Percentiles rank a stretch among this genome's conserved stretches.
phyloP scores from a whole-genome alignment of 1,140 invertebrate species.

The Drosophila sechellia region DNA sequence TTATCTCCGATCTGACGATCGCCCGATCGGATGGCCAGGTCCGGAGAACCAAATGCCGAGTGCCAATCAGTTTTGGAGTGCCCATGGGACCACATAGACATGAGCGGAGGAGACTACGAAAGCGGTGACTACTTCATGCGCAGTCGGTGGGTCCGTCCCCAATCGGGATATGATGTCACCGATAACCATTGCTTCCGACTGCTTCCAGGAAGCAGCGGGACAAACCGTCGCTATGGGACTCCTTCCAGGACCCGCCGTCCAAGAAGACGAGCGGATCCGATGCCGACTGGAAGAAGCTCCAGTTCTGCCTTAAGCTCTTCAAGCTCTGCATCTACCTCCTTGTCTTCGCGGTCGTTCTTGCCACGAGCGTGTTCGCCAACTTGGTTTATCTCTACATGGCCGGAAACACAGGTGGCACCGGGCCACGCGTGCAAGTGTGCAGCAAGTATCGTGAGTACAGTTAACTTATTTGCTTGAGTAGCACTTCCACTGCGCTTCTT shows the following conservation, averaged over 20 bases:
- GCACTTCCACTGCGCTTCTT: too few species aligned
- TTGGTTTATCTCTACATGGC: slow-evolving; percentile 95
- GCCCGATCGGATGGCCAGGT: slow-evolving; percentile 20
- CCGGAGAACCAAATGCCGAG: slow-evolving; percentile 2
- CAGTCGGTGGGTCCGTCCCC: slow-evolving; percentile 46
- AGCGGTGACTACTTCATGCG: slow-evolving; percentile 52
- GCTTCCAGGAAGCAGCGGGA: slow-evolving; percentile 51
- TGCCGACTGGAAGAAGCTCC: slow-evolving; percentile 93
- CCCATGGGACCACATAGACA: slow-evolving; percentile 36
- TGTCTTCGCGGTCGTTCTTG: slow-evolving; percentile 92
- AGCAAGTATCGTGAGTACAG: slow-evolving; percentile 86
- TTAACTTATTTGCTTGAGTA: not conserved
- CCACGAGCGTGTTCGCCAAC: slow-evolving; percentile 92
- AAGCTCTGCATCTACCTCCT: slow-evolving; percentile 93
- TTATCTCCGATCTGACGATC: slow-evolving; percentile 19
- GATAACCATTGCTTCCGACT: slow-evolving; percentile 4
- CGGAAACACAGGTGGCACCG: slow-evolving; percentile 90
- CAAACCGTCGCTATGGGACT: slow-evolving; percentile 69
- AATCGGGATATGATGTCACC: slow-evolving; percentile 10
- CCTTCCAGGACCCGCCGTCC: slow-evolving; percentile 90
- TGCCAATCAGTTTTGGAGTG: slow-evolving; percentile 52
- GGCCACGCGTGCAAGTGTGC: slow-evolving; percentile 90
- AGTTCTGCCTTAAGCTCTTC: slow-evolving; percentile 92
- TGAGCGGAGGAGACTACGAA: slow-evolving; percentile 68
- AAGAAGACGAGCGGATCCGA: slow-evolving; percentile 94